These are phyloP conservation scores for Callorhinus ursinus DNA, from an alignment of 2,113 vertebrate genomes.

Conservation along the genomic window DNA sequence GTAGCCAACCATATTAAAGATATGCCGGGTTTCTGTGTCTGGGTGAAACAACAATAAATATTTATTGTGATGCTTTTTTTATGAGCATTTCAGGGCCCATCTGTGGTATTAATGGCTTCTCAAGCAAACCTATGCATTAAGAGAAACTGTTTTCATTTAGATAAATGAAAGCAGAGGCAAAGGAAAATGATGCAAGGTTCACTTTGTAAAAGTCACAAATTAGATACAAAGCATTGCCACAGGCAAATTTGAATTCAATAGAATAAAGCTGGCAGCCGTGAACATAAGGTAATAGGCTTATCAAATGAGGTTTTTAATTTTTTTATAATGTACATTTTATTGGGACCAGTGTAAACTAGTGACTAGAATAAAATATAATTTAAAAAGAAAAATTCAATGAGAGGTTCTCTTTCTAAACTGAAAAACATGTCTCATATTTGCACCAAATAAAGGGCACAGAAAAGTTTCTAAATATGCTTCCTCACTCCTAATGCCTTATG, in stretches of 20 bases:
- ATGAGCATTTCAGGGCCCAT: slow-evolving; percentile 69
- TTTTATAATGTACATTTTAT: slow-evolving; percentile 74
- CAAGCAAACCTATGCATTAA: slow-evolving; percentile 76
- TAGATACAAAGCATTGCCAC: slow-evolving; percentile 75
- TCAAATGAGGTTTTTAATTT: slow-evolving; percentile 76
- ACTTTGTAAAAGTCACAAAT: slow-evolving; percentile 78
- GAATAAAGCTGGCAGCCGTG: slow-evolving; percentile 75
- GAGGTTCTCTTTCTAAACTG: slow-evolving; percentile 49
- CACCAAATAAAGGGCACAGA: not conserved
- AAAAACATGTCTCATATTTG: slow-evolving; percentile 8
- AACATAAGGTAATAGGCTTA: slow-evolving; percentile 76
- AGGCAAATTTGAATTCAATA: slow-evolving; percentile 80
- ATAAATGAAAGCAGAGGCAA: slow-evolving; percentile 70
- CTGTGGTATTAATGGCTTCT: slow-evolving; percentile 74
- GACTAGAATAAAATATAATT: slow-evolving; percentile 73
- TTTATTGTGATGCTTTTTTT: slow-evolving; percentile 67
- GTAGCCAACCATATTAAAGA: slow-evolving; percentile 64
- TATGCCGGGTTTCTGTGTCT: slow-evolving; percentile 56
- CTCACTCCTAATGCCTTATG: not conserved
- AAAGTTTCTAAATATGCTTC: not conserved
- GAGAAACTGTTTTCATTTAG: slow-evolving; percentile 78
- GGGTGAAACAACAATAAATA: slow-evolving; percentile 64
- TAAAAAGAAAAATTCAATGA: slow-evolving; percentile 57
- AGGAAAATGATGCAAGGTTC: slow-evolving; percentile 74
- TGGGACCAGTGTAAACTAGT: slow-evolving; percentile 67